Percentiles rank a stretch among this genome's conserved stretches.
phyloP scores from a whole-genome alignment of 2,797 vertebrate genomes.

The Thamnophis elegans region DNA sequence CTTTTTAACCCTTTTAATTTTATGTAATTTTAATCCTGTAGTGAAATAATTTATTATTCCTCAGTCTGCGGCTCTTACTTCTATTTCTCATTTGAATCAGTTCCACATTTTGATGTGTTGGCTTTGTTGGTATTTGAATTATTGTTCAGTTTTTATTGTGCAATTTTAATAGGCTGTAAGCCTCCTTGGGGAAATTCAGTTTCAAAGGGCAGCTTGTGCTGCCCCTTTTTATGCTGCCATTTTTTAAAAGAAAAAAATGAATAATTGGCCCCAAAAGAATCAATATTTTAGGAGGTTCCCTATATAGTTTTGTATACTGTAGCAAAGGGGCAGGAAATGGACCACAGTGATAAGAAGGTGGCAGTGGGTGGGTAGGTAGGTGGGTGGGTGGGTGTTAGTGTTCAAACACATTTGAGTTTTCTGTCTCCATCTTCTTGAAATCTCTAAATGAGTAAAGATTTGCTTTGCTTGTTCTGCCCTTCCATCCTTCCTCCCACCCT shows the following conservation, averaged over 20 bases:
- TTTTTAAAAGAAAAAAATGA: not conserved
- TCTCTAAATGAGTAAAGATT: not conserved
- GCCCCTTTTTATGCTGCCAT: no score
- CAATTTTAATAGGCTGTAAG: not conserved
- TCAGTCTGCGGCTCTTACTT: not conserved
- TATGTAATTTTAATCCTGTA: not conserved
- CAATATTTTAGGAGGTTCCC: not conserved
- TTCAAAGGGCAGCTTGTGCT: not conserved
- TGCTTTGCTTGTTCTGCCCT: not conserved
- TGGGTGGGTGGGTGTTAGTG: not conserved
- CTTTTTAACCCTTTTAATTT: not conserved
- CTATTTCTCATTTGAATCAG: not conserved
- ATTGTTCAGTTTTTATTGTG: not conserved
- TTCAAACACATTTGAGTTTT: not conserved
- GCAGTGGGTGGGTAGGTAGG: not conserved
- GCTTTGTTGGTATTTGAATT: not conserved
- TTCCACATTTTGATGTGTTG: not conserved
- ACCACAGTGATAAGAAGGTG: not conserved
- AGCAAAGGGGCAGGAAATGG: not conserved
- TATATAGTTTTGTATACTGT: not conserved
- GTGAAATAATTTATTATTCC: not conserved
- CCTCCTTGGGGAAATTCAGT: not conserved
- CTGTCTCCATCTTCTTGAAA: not conserved
- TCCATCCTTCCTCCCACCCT: no score
- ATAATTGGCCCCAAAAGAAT: not conserved